Base-by-base conservation (phyloP, 1,140 invertebrate species). In the Drosophila tani region DNA sequence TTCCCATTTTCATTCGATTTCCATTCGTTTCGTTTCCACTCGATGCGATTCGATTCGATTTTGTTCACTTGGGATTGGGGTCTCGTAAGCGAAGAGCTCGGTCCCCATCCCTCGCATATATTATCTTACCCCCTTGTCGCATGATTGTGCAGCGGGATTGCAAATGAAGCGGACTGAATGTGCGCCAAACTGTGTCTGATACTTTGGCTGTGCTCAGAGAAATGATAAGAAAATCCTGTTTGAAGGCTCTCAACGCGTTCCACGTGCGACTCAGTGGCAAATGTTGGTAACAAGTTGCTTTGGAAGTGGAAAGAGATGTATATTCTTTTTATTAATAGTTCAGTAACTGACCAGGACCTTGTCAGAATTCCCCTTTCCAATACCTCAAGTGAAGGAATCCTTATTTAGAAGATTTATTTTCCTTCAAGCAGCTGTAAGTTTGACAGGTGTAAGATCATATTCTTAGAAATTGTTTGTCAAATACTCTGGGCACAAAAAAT, bases 1-100 rank as follows among this genome's bases (percentile, higher is more conserved):
- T 77, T 82, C 60, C 63, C 63, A 77, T 67, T 76, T 76, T 66
- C 50, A 79, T 78, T 82, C 63, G 77, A 66, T 80, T 79, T 80
- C 62, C 69, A 74, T 74, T 67, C 46, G 70, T 66, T 59, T 56
- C 59, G 73, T 58, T 70, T 73, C 55, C 71, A 75, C 69, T 73
- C 53, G 40, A 70, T 53, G 46, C 59, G 77, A 80, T 62, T 80
- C 43, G 58, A 65, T 81, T 71, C 43, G 68, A 70, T 66, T 80
- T 69, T 63, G 46, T 75, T 75, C 69, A 53, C 73, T 67, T 63
- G 60, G 62, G 43, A 79, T 41, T 73, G 58, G 75, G 64, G 50
- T 63, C 59, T 64, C 27, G 45, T 59, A 47, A 74, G 57, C 49
- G 47, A 32, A 64, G 60, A 58, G 19, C 55, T n/a, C 27, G 29